Base-by-base conservation (phyloP, 2,113 vertebrate genomes). In the Catharus minimus region DNA sequence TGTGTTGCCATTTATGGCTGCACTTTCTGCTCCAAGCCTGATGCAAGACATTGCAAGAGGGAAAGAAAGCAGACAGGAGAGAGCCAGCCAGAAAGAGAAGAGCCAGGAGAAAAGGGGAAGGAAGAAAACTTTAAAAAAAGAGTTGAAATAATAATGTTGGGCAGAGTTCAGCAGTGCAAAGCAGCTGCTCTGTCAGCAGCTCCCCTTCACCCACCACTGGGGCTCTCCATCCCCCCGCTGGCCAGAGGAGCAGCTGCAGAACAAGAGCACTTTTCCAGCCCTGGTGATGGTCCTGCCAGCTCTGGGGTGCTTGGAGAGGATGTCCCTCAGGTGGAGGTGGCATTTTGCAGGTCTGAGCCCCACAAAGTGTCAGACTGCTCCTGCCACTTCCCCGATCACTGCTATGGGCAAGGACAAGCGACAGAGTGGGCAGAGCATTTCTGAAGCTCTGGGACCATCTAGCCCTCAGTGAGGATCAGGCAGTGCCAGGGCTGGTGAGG, bases 1-100 rank as follows among this genome's bases (percentile, higher is more conserved):
- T 5, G 4, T 14, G 74, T 95, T 97, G 92, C 96, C 97, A 97
- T 97, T 97, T 97, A 97, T 95, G 97, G 97, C 94, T 95, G 82
- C 75, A 26, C 94, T 92, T 89, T 95, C 75, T 95, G 93, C 93
- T 94, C 95, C 95, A 90, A 92, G 95, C 94, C 96, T 97, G 96
- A 97, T 96, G 95, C 96, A 96, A 97, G 95, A 93, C 27, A 2
- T 58, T 94, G 96, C 95, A 96, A 96, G 95, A 96, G 77, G 69
- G 65, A 94, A 67, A 84, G 75, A 77, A 65, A 88, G 73, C 88
- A 92, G 90, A 78, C 68, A 52, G 57, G 62, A 74, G 74, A 73
- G 30, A 81, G 71, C 1, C 75, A 78, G 79, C 39, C 92, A 94
- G 88, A 43, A 44, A 72, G 47, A 93, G 41, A 55, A 46, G 49